Base-by-base conservation (phyloP, 2,888 invertebrate genomes). In the Sipha maydis region DNA sequence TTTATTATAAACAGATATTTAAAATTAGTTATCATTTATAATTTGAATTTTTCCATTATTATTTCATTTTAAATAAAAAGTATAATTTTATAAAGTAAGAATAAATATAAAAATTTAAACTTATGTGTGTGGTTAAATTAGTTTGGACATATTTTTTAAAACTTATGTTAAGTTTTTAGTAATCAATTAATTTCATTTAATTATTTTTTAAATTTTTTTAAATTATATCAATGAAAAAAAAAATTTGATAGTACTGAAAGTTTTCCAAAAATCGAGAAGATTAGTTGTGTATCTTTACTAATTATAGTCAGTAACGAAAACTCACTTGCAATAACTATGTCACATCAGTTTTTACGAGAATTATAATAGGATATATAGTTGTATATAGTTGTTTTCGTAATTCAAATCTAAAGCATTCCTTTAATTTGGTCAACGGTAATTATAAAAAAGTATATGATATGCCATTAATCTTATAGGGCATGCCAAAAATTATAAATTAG, bases 401-500 rank as follows among this genome's bases (percentile, higher is more conserved):
- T 54, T 71, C 21, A 76, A 84, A 56, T 84, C 28, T 67, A 54
- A 78, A 85, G 34, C 8, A 41, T 85, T 79, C 41, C 41, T 85
- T 76, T 85, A 48, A 67, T 85, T 85, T 84, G 31, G 67, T 85
- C 48, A 77, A 17, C 48, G 77, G 67, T 67, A 48, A 25, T 69
- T 77, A 25, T 67, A 77, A 67, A 85, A 77, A 79, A 38, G 14
- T 76, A 11, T 28, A 75, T 14, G 17, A 31, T 41, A 41, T 76
- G 41, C 28, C 56, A 76, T 84, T 76, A 84, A 84, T 84, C 41
- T 25, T 17, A 48, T 48, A 19, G 8, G 31, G 17, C 67, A 77
- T 77, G 85, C 67, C 77, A 85, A 85, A 77, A 77, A 77, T 77
- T 67, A 77, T 84, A 84, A 76, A 67, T 85, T 85, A 77, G 7